phyloP scores from a whole-genome alignment of 30 jellyfish, hydroid and myxozoan species.

The Morbakka virulenta region DNA sequence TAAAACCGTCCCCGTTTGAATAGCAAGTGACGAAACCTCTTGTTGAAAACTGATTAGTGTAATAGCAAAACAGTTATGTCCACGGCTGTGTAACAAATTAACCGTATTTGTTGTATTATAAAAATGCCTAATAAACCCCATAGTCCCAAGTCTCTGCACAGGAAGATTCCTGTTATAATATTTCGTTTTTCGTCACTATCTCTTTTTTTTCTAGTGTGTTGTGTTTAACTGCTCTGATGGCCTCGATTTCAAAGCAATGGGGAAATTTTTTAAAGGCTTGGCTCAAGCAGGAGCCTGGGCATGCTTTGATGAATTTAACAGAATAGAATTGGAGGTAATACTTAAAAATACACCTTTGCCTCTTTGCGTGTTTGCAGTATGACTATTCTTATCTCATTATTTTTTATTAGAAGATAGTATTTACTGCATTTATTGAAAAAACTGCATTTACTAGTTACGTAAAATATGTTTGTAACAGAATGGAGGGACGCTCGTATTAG shows the following conservation, averaged over 20 bases:
- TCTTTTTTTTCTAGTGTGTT: slow-evolving; percentile 68
- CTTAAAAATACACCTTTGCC: neutral
- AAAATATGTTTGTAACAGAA: neutral
- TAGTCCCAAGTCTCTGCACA: too few relatives aligned
- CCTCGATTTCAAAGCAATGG: slow-evolving; percentile 92
- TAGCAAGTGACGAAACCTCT: too few relatives aligned
- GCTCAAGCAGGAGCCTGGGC: slow-evolving; percentile 99
- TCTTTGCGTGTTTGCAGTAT: neutral
- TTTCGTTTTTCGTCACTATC: too few relatives aligned
- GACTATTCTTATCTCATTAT: neutral
- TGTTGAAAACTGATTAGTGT: too few relatives aligned
- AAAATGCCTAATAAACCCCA: too few relatives aligned
- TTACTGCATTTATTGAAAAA: neutral
- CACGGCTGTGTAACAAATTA: too few relatives aligned
- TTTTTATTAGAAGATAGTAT: neutral
- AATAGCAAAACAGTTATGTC: too few relatives aligned
- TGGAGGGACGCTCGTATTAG: too few relatives aligned
- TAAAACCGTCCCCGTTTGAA: too few relatives aligned
- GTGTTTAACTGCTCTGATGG: slow-evolving; percentile 96
- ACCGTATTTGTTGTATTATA: too few relatives aligned
- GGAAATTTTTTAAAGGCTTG: slow-evolving; percentile 87
- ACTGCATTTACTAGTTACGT: neutral
- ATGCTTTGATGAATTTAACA: slow-evolving; percentile 89
- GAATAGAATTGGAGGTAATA: slow-evolving; percentile 86
- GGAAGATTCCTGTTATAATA: too few relatives aligned